Conservation (phyloP, 2,113 vertebrate genomes). For the Excalfactoria chinensis region DNA sequence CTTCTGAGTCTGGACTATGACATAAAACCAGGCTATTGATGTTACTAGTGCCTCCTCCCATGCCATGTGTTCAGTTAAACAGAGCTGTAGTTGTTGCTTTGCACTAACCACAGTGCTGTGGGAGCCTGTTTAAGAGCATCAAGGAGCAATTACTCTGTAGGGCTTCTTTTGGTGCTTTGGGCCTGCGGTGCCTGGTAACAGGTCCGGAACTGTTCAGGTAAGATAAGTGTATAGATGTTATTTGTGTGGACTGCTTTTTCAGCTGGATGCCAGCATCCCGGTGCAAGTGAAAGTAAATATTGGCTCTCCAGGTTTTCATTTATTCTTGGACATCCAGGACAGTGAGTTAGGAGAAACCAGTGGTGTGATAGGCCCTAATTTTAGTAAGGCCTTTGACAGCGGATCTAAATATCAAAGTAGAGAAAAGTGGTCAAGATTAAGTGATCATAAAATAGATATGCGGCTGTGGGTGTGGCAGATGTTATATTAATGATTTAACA, state of each 20-base stretch:
- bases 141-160: neutral
- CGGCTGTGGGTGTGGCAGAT: neutral
- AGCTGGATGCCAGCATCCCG: neutral
- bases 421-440: neutral
- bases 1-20: neutral
- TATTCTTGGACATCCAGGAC: neutral
- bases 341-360: neutral
- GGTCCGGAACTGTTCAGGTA: neutral
- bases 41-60: neutral
- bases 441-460: accelerated
- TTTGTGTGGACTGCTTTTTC: neutral
- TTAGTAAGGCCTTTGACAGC: neutral
- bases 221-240: neutral
- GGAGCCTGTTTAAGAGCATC: neutral
- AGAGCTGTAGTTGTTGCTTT: neutral
- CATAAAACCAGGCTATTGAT: neutral
- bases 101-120: neutral
- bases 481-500: neutral
- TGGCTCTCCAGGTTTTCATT: neutral
- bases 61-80: neutral
- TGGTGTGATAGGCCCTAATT: neutral
- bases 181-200: neutral
- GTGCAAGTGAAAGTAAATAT: neutral
- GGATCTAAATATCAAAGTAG: neutral
- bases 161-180: neutral